Conservation (phyloP, 2,113 vertebrate species). For the Ptilonorhynchus violaceus region DNA sequence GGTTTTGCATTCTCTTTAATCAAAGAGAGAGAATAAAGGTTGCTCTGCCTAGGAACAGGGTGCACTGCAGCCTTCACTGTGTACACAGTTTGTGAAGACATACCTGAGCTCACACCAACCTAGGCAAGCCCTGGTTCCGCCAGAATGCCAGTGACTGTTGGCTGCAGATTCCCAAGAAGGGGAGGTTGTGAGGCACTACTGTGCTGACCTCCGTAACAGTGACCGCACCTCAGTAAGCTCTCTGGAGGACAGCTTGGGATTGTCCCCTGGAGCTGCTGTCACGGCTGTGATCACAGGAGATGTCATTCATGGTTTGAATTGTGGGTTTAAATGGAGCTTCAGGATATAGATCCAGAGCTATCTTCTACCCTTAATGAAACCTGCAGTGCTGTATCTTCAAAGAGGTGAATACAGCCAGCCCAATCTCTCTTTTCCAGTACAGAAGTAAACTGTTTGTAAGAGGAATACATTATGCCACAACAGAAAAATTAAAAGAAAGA, state of each 20-base stretch:
- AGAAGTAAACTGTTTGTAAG: neutral
- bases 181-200: neutral
- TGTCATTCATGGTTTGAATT: neutral
- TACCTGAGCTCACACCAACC: neutral
- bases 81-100: neutral
- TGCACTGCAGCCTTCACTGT: neutral
- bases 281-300: fast-evolving
- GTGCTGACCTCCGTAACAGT: neutral
- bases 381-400: neutral
- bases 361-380: neutral
- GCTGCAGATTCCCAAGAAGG: neutral
- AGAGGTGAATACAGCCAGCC: neutral
- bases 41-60: neutral
- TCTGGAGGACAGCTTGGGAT: neutral
- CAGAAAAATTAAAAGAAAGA: neutral
- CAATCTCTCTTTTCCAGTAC: neutral
- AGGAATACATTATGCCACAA: neutral
- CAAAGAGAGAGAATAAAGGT: neutral
- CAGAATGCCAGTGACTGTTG: neutral
- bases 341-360: neutral
- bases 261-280: neutral
- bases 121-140: neutral
- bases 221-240: neutral
- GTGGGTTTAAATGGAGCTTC: neutral
- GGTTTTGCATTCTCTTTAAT: neutral